Evolutionary conservation across 1,140 invertebrate genomes (phyloP).

Genomic region (Euura saliciscinereae): DNA sequence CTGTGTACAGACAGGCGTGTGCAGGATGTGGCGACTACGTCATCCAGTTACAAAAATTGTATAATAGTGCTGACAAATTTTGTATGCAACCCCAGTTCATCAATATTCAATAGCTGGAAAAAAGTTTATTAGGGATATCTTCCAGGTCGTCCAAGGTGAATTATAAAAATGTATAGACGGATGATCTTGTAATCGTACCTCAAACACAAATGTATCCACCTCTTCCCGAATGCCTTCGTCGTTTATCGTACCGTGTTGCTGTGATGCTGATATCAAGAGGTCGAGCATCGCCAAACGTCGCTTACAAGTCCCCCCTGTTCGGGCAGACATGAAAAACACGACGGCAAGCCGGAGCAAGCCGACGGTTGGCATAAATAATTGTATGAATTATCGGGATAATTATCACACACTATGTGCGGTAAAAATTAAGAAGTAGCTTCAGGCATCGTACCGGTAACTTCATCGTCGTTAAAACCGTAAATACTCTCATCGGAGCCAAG

Average conservation of each 20-base stretch:
- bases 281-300: constrained; percentile 72
- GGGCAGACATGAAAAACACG: not conserved
- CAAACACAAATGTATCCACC: no score
- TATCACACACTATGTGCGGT: not conserved
- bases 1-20: no score
- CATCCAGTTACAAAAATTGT: no score
- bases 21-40: no score
- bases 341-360: not conserved
- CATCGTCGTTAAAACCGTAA: not conserved
- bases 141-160: no score
- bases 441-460: not conserved
- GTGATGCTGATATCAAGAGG: constrained; percentile 68
- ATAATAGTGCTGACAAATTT: no score
- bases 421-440: not conserved
- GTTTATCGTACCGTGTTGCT: constrained; percentile 59
- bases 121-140: no score
- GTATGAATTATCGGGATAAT: not conserved
- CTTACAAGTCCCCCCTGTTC: not conserved
- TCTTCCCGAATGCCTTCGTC: no score
- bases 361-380: not conserved
- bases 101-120: no score
- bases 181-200: no score
- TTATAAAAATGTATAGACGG: no score
- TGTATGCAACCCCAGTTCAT: no score
- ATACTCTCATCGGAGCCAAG: not conserved